phyloP scores from a whole-genome alignment of 2,888 invertebrate species.

The Octonoba sinensis region DNA sequence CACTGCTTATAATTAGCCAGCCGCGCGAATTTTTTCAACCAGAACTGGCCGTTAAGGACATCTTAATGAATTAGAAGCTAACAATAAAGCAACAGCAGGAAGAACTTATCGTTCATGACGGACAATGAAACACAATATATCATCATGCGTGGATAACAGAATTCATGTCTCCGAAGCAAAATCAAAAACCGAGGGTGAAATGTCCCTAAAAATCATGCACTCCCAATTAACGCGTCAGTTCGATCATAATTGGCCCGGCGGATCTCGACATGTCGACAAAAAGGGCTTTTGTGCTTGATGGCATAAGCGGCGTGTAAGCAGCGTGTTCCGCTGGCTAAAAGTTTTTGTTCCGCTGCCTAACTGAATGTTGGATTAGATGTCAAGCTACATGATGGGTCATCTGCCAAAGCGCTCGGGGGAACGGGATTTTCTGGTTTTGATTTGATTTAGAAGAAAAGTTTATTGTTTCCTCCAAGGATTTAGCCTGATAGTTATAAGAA shows the following conservation, averaged over 20 bases:
- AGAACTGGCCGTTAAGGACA: slow-evolving; percentile 2
- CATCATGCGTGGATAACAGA: slow-evolving; percentile 45
- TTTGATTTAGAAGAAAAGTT: not conserved
- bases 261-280: slow-evolving; percentile 53
- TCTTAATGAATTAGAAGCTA: slow-evolving; percentile 52
- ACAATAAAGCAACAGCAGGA: slow-evolving; percentile 4
- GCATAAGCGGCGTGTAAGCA: slow-evolving; percentile 58
- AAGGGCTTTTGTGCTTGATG: slow-evolving; percentile 40
- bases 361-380: slow-evolving; percentile 33
- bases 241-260: slow-evolving; percentile 44
- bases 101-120: not conserved
- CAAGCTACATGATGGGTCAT: slow-evolving; percentile 13
- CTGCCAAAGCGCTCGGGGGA: not conserved
- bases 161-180: slow-evolving; percentile 39
- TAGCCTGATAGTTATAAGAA: no score
- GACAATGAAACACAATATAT: slow-evolving; percentile 53
- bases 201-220: slow-evolving; percentile 36
- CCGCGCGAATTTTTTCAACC: not conserved
- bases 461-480: no score
- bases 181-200: slow-evolving; percentile 4
- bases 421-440: slow-evolving; percentile 22
- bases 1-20: slow-evolving; percentile 29
- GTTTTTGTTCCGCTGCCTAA: slow-evolving; percentile 12
- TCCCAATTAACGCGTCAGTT: slow-evolving; percentile 62
- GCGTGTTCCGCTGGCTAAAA: slow-evolving; percentile 8